Evolutionary conservation across 2,888 invertebrate genomes (phyloP).

Genomic region (Axea sp.): DNA sequence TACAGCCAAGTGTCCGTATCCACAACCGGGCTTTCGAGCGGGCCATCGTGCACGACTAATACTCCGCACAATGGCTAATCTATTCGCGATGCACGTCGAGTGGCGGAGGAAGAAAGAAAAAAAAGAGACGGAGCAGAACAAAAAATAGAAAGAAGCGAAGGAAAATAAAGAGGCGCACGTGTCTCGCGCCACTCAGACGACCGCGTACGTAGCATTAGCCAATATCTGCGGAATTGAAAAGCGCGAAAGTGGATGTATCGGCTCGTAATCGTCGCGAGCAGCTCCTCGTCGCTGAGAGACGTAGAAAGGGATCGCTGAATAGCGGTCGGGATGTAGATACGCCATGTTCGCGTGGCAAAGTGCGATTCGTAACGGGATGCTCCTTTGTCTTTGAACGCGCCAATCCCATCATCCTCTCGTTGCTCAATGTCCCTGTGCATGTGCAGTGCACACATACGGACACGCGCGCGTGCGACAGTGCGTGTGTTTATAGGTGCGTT

Average conservation of each 20-base stretch:
- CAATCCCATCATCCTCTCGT: slow-evolving; percentile 63
- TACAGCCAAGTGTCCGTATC: slow-evolving; percentile 1
- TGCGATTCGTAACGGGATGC: slow-evolving; percentile 77
- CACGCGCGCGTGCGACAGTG: not conserved
- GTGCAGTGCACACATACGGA: slow-evolving; percentile 37
- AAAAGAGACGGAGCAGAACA: not conserved
- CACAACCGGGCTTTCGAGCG: slow-evolving; percentile 2
- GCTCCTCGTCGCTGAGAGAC: slow-evolving; percentile 51
- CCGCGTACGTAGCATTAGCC: slow-evolving; percentile 50
- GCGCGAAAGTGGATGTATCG: slow-evolving; percentile 75
- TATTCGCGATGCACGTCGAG: slow-evolving; percentile 44
- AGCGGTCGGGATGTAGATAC: slow-evolving; percentile 77
- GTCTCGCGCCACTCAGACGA: slow-evolving; percentile 41
- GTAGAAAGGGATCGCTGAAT: slow-evolving; percentile 66
- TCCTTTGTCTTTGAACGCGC: slow-evolving; percentile 75
- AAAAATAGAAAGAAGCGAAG: not conserved
- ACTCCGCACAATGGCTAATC: slow-evolving; percentile 47
- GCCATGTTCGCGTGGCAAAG: slow-evolving; percentile 75
- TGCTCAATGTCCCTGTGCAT: slow-evolving; percentile 25
- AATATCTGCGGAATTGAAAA: slow-evolving; percentile 71
- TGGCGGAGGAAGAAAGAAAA: slow-evolving; percentile 19
- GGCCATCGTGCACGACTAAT: slow-evolving; percentile 10
- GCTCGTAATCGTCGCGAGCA: slow-evolving; percentile 71
- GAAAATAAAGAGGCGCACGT: slow-evolving; percentile 18
- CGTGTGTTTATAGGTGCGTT: not conserved